Base-by-base conservation (phyloP, 2,888 invertebrate species). In the Athetis lepigone region DNA sequence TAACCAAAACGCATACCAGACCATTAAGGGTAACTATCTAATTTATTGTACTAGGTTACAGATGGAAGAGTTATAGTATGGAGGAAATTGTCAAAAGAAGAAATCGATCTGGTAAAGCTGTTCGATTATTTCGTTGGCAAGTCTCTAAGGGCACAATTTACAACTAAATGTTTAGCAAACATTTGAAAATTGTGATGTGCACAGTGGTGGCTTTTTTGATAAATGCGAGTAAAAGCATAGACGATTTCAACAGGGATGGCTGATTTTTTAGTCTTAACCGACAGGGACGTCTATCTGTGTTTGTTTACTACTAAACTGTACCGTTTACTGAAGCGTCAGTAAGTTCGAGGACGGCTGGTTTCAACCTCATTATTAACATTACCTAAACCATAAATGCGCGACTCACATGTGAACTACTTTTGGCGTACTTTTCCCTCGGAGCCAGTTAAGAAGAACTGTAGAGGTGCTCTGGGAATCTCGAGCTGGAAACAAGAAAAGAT, bases 391-490 rank as follows among this genome's bases (percentile, higher is more conserved):
- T 70, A 75, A 76, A 75, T 78, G 73, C 70, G 45, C 29, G 56
- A 75, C 85, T 94, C 86, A 95, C 95, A 95, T 93, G 68, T 94
- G 92, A 50, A 95, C 94, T 62, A 96, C 96, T 92, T 96, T 96
- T n/a, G 96, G 96, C 27, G 96, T 96, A 83, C 96, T 97, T 87
- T 96, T 97, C 70, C 98, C 98, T 96, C 97, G 96, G 64, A 98
- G 94, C 98, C 98, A 98, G 91, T 98, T 97, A 73, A 98, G 91
- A 50, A 98, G 95, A 69, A 97, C 97, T 74, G 97, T 97, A 62
- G 97, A 96, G 27, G 98, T 97, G 87, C 97, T 97, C 89, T 97
- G 97, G 51, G 96, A 96, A 85, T 97, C 97, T 84, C 97, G 97
- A 79, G 97, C 97, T 98, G 91, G 60, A 95, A 95, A 46, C 36